Conservation (phyloP, 2,888 invertebrate genomes). For the Phengaris arion region DNA sequence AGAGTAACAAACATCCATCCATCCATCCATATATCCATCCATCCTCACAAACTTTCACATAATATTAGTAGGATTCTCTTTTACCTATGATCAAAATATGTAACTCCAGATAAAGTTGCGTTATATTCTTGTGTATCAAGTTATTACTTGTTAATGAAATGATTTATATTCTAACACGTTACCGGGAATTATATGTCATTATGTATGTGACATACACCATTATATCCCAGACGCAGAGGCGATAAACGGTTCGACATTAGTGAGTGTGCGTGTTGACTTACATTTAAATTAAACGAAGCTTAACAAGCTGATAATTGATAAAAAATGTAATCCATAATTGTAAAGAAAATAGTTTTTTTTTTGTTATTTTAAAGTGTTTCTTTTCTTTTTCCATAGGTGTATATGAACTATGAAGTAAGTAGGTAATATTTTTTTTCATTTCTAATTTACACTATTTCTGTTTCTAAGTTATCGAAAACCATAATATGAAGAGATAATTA, state of each 20-base stretch:
- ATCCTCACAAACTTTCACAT: too few relatives aligned
- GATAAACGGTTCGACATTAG: not conserved
- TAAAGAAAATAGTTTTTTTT: not conserved
- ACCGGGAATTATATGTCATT: conserved; percentile 7
- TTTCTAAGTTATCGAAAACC: too few relatives aligned
- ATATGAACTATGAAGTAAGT: too few relatives aligned
- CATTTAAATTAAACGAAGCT: not conserved
- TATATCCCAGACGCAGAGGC: not conserved
- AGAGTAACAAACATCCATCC: too few relatives aligned
- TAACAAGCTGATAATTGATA: not conserved
- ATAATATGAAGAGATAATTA: too few relatives aligned
- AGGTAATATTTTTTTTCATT: too few relatives aligned
- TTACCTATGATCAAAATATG: not conserved
- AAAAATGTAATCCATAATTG: not conserved
- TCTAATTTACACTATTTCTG: too few relatives aligned
- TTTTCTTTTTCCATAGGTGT: too few relatives aligned
- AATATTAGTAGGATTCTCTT: too few relatives aligned
- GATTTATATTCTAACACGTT: conserved; percentile 22
- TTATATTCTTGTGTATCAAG: not conserved
- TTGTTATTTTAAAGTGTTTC: too few relatives aligned
- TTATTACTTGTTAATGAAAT: conserved; percentile 12
- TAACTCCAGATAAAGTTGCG: not conserved
- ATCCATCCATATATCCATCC: too few relatives aligned
- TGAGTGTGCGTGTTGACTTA: not conserved
- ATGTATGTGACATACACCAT: not conserved